These are phyloP conservation scores for Oncorhynchus tshawytscha DNA, from an alignment of 2,113 vertebrate genomes.

Conservation along the genomic window DNA sequence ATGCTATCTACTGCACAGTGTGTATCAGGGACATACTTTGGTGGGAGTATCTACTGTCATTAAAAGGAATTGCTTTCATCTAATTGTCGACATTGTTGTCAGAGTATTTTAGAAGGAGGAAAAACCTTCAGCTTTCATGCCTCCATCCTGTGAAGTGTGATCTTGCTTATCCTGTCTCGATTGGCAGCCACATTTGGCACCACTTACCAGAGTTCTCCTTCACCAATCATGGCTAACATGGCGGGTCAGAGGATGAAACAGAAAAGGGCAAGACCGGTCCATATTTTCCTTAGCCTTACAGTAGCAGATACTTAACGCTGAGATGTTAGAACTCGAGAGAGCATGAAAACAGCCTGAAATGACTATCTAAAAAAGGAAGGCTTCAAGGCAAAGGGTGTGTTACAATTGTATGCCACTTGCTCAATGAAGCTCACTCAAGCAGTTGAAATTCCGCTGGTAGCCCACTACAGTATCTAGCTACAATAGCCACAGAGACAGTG, in stretches of 20 bases:
- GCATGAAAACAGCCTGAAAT: slow-evolving; percentile 82
- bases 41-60: not conserved
- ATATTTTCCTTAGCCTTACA: slow-evolving; percentile 79
- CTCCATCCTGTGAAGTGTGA: slow-evolving; percentile 92
- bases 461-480: slow-evolving; percentile 5
- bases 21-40: no score
- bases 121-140: slow-evolving; percentile 69
- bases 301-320: slow-evolving; percentile 84
- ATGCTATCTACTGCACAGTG: not conserved
- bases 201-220: slow-evolving; percentile 95
- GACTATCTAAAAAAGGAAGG: slow-evolving; percentile 82
- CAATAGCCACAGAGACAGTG: slow-evolving; percentile 62
- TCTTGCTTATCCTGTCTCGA: slow-evolving; percentile 94
- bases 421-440: slow-evolving; percentile 66
- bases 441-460: slow-evolving; percentile 36
- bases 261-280: slow-evolving; percentile 85
- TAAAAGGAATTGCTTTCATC: slow-evolving; percentile 30
- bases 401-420: slow-evolving; percentile 75
- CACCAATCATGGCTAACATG: slow-evolving; percentile 94
- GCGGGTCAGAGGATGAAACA: slow-evolving; percentile 93
- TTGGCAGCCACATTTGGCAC: slow-evolving; percentile 98
- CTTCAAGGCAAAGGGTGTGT: slow-evolving; percentile 75
- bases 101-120: not conserved
- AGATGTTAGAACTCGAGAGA: slow-evolving; percentile 89
- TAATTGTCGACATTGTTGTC: not conserved